Evolutionary conservation across 1,140 invertebrate genomes (phyloP), one percentile per base, ranked within the genome.

Genomic region (Papilio aristodemus): DNA sequence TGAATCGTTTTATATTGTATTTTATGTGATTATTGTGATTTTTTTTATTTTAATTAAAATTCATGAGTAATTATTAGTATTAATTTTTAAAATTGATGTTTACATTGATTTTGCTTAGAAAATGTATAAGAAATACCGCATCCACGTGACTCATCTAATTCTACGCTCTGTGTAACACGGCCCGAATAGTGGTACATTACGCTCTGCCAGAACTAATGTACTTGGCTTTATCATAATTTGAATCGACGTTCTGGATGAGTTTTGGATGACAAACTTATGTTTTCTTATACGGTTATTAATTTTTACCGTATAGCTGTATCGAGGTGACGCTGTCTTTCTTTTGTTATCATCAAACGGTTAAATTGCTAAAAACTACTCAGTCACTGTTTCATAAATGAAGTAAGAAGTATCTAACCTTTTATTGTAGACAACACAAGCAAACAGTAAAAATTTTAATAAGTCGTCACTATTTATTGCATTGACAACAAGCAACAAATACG

Each of bases 271-370:
- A 88, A 88, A 87, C 84, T 83, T 79, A 76, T 86, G 85, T 90
- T 88, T 88, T 86, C 77, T 81, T 84, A 70, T 81, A 89, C 87
- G 87, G 85, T 89, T 87, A 91, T 89, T 91, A 91, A 87, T 89
- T 89, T 78, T 73, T 79, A 74, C 70, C 70, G 71, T 68, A 70
- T 80, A 79, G 75, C 76, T 75, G 71, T 83, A 85, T 75, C 46
- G 19, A 54, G 43, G 22, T 4, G 68, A 70, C 59, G 58, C 43
- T 14, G 71, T 75, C 27, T 75, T 78, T 78, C 77, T 80, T 84
- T 74, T 73, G 70, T 72, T 66, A 57, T 73, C 72, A 76, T 80
- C 73, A 86, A 72, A 78, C 72, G 69, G 70, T 78, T 41, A 72
- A 66, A 59, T 72, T 74, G 64, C 77, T n/a, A n/a, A n/a, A n/a